Percentiles rank a stretch among this genome's conserved stretches.
Evolutionary conservation across 2,888 invertebrate species (phyloP).

Genomic region (Trichogramma dendrolimi): DNA sequence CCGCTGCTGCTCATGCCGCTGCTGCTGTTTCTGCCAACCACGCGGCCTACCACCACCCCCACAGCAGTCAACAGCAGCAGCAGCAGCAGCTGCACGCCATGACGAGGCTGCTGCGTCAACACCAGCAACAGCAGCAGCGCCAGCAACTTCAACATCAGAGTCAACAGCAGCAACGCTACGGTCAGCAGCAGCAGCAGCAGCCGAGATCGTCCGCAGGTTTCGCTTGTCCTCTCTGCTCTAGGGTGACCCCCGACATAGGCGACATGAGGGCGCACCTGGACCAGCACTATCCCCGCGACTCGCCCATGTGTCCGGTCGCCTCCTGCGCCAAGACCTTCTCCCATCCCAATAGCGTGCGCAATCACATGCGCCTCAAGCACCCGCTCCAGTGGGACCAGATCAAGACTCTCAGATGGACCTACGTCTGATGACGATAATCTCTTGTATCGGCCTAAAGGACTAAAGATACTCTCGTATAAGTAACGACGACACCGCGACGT

Average conservation of each 20-base stretch:
- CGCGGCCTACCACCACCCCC: slow-evolving; percentile 47
- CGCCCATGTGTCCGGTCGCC: slow-evolving; percentile 74
- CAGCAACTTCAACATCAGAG: slow-evolving; percentile 31
- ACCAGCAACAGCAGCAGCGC: slow-evolving; percentile 27
- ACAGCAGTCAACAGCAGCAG: slow-evolving; percentile 47
- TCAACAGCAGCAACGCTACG: slow-evolving; percentile 41
- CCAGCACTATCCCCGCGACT: slow-evolving; percentile 80
- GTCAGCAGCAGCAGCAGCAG: slow-evolving; percentile 51
- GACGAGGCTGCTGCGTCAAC: slow-evolving; percentile 38
- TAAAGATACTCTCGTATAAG: not conserved
- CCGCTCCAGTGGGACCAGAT: slow-evolving; percentile 77
- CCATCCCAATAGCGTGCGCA: slow-evolving; percentile 81
- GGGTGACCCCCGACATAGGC: slow-evolving; percentile 63
- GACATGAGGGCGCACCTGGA: slow-evolving; percentile 71
- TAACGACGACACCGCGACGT: too few species aligned
- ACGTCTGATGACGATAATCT: slow-evolving; percentile 52
- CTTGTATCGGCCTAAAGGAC: not conserved
- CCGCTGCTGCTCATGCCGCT: slow-evolving; percentile 35
- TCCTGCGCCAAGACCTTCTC: slow-evolving; percentile 72
- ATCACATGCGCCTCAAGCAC: slow-evolving; percentile 83
- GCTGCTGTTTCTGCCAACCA: too few species aligned
- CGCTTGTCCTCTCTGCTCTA: slow-evolving; percentile 71
- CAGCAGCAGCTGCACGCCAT: slow-evolving; percentile 28
- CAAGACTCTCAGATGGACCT: slow-evolving; percentile 74
- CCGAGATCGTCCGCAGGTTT: slow-evolving; percentile 43